Base-by-base conservation (phyloP, 2,113 vertebrate species). In the Amphilophus citrinellus region DNA sequence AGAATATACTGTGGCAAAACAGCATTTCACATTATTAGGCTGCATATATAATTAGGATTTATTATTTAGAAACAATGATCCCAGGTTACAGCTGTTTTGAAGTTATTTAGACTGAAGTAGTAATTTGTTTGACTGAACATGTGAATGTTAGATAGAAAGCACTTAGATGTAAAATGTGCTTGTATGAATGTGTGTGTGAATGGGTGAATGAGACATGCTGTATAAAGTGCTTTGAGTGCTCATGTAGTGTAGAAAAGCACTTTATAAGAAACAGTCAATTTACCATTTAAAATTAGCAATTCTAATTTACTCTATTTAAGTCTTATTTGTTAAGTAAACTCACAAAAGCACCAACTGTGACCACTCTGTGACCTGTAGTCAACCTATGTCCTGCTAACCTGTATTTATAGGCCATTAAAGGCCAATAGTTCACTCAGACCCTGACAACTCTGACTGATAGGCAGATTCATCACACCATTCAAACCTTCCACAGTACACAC, bases 381-480 rank as follows among this genome's bases (percentile, higher is more conserved):
- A 93, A 94, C 92, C 94, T 90, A 86, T 92, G 88, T 92, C 91
- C 91, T 84, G 90, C 88, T 93, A 93, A 94, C 90, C 86, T 91
- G 88, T 91, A 91, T 94, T 92, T 93, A 94, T 90, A 87, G 88
- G 77, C 82, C 76, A 87, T 93, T 91, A 91, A 86, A 91, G 89
- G 90, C 87, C 89, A 92, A 94, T 59, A 93, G 91, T 92, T 94
- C 90, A 94, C 44, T 75, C 22, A 2, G 76, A 82, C 56, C 30
- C 63, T 90, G 89, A 91, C 91, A 90, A 24, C 20, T 80, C 66
- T 94, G 92, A 94, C 91, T 80, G 90, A 94, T 93, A 80, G 90
- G 83, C 77, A 88, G 86, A 94, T 94, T 91, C 85, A 93, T 91
- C 92, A 92, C 83, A 87, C 22, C 47, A 30, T 66, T 76, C 44